phyloP scores from a whole-genome alignment of 1,140 invertebrate species.

The Augochlora pura region DNA sequence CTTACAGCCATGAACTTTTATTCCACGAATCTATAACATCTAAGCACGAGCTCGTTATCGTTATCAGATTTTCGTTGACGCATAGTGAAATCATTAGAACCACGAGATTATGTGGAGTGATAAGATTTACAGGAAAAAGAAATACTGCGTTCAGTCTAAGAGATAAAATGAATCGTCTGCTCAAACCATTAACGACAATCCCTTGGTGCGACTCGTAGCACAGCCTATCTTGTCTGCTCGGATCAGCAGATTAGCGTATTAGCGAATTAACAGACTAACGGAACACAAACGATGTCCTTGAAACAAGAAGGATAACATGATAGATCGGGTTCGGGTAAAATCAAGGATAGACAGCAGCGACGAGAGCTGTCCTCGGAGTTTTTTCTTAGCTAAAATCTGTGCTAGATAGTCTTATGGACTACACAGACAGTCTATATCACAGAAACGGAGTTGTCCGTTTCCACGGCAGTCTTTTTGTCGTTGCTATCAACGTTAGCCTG shows the following conservation, averaged over 20 bases:
- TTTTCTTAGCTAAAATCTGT: neutral
- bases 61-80: neutral
- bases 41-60: neutral
- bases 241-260: neutral
- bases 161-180: constrained; percentile 27
- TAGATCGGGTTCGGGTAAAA: too few relatives aligned
- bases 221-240: neutral
- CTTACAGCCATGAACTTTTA: neutral
- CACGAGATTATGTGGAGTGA: constrained; percentile 27
- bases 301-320: neutral
- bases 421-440: constrained; percentile 75
- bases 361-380: neutral
- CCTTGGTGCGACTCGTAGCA: neutral
- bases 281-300: neutral
- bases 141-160: constrained; percentile 50
- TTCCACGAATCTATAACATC: too few relatives aligned
- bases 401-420: neutral
- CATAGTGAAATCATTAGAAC: neutral
- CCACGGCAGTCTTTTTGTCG: constrained; percentile 77
- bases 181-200: neutral
- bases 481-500: constrained; percentile 58
- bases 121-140: constrained; percentile 19
- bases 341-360: too few relatives aligned
- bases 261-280: neutral
- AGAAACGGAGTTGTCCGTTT: constrained; percentile 76